Conservation (phyloP, 2,797 vertebrate genomes). For the Steatocranus sp. region DNA sequence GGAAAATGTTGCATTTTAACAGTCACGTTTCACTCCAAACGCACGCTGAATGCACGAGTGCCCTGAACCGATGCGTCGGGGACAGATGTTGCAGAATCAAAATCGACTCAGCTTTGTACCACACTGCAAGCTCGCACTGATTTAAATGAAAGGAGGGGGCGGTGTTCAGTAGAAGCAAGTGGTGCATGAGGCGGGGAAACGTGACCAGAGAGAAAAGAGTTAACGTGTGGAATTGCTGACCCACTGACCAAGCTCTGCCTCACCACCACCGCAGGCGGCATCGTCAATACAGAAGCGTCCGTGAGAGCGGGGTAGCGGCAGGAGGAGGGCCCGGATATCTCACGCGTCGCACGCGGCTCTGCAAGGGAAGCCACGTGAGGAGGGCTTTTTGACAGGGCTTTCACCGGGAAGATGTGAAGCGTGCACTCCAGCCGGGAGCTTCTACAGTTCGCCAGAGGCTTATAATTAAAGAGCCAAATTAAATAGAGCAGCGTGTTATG, state of each 20-base stretch:
- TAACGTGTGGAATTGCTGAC: constrained; percentile 72
- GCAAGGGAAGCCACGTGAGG: constrained; percentile 74
- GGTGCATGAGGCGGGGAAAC: constrained; percentile 69
- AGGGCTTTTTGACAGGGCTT: constrained; percentile 41
- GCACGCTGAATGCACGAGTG: constrained; percentile 25
- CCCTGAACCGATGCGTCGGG: neutral
- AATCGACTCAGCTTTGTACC: constrained; percentile 19
- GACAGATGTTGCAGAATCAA: constrained; percentile 50
- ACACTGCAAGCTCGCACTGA: neutral
- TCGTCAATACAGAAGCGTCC: constrained; percentile 43
- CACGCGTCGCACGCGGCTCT: constrained; percentile 78
- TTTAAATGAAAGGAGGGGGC: neutral
- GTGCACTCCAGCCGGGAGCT: constrained; percentile 19
- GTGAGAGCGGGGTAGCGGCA: constrained; percentile 32
- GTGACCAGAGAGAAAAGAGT: constrained; percentile 60
- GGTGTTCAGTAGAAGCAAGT: neutral
- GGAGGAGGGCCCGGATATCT: constrained; percentile 56
- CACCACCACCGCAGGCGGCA: constrained; percentile 54
- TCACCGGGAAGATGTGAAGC: constrained; percentile 45
- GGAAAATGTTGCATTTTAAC: neutral
- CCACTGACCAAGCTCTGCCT: constrained; percentile 78
- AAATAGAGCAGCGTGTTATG: constrained; percentile 45
- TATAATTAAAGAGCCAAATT: constrained; percentile 38
- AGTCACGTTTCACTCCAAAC: constrained; percentile 51
- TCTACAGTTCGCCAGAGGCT: constrained; percentile 13